Evolutionary conservation across 2,888 invertebrate species (phyloP).

Genomic region (Phalera bucephala): DNA sequence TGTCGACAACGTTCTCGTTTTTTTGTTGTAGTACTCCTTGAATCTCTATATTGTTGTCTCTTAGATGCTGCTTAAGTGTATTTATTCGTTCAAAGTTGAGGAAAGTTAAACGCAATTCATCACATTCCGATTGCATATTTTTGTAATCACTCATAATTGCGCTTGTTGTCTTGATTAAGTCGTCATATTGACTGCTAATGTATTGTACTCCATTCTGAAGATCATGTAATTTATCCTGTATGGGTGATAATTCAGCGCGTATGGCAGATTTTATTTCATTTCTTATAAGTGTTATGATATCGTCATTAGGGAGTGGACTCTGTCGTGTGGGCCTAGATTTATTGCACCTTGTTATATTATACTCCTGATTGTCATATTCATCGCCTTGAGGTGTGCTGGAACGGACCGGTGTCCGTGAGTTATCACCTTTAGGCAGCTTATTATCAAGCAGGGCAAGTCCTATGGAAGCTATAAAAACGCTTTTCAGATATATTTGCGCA

Average conservation of each 20-base stretch:
- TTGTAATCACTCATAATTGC: neutral
- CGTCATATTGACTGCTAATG: slow-evolving; percentile 1
- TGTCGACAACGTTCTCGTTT: slow-evolving; percentile 2
- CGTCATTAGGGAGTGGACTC: neutral
- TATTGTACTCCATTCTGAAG: slow-evolving; percentile 2
- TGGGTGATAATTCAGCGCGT: slow-evolving; percentile 1
- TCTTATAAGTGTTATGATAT: slow-evolving; percentile 1
- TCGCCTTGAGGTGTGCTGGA: too few species aligned
- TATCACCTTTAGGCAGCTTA: too few species aligned
- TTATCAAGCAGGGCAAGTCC: slow-evolving; percentile 1
- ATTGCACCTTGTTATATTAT: neutral
- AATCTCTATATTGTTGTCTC: slow-evolving; percentile 6
- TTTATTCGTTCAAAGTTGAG: neutral
- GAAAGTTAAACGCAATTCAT: neutral
- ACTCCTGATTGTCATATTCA: slow-evolving; percentile 3
- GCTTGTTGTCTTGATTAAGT: neutral
- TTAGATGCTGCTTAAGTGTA: slow-evolving; percentile 5
- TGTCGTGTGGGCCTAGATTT: neutral
- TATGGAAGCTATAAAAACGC: neutral
- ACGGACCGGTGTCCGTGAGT: slow-evolving; percentile 1
- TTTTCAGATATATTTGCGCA: too few species aligned
- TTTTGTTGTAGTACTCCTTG: slow-evolving; percentile 4
- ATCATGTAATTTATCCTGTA: slow-evolving; percentile 2
- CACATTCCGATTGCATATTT: neutral
- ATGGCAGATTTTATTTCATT: slow-evolving; percentile 2